phyloP scores from a whole-genome alignment of 2,797 vertebrate genomes.

The Alcedo quadribrachys region DNA sequence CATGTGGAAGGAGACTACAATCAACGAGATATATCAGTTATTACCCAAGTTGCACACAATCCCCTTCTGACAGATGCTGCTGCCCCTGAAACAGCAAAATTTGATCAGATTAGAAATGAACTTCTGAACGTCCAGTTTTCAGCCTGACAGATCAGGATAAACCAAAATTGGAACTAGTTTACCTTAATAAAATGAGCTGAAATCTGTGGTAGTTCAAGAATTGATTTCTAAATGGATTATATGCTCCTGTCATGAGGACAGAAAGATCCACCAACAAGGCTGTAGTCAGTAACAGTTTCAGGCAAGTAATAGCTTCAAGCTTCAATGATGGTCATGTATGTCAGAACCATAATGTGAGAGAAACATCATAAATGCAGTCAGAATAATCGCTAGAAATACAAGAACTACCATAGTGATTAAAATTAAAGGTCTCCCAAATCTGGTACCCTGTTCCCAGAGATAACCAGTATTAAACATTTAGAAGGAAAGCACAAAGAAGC shows the following conservation, averaged over 20 bases:
- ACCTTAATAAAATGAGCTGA: neutral
- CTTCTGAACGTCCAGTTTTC: constrained; percentile 30
- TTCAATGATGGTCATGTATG: neutral
- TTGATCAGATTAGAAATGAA: constrained; percentile 55
- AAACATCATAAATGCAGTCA: neutral
- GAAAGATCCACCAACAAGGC: too few species aligned
- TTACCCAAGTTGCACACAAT: constrained; percentile 9
- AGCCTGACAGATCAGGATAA: constrained; percentile 1
- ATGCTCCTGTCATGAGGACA: neutral
- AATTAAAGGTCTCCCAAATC: neutral
- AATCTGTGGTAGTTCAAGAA: neutral
- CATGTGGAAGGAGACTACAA: neutral
- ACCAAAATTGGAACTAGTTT: neutral
- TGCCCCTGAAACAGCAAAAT: neutral
- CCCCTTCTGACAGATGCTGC: constrained; percentile 37
- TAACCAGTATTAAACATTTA: neutral
- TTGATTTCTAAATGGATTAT: neutral
- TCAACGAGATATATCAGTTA: neutral
- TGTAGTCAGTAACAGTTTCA: neutral
- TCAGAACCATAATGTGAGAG: neutral
- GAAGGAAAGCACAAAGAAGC: neutral
- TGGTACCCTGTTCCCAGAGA: neutral
- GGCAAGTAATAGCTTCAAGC: too few species aligned
- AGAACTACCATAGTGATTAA: neutral
- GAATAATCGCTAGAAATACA: neutral